phyloP scores from a whole-genome alignment of 2,113 vertebrate genomes.

The Benthochromis sp. region DNA sequence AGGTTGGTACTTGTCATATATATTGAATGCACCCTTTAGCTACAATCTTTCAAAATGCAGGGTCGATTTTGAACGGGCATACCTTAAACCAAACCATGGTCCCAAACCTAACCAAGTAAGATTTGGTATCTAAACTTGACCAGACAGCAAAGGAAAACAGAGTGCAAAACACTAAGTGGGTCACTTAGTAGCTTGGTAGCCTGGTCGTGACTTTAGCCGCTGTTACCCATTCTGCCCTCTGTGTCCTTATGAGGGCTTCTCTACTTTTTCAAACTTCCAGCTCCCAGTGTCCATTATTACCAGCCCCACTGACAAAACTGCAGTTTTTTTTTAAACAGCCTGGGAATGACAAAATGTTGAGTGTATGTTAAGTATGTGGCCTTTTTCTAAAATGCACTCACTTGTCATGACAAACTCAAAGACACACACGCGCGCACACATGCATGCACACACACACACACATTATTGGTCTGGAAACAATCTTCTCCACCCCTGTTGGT shows the following conservation, averaged over 20 bases:
- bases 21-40: not conserved
- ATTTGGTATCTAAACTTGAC: not conserved
- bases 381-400: not conserved
- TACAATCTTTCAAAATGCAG: not conserved
- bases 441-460: not conserved
- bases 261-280: not conserved
- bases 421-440: not conserved
- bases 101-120: not conserved
- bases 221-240: not conserved
- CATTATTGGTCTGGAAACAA: constrained; percentile 52
- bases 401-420: not conserved
- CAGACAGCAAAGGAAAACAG: not conserved
- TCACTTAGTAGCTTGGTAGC: not conserved
- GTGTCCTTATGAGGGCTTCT: not conserved
- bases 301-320: not conserved
- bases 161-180: not conserved
- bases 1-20: not conserved
- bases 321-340: not conserved
- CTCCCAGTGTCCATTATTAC: not conserved
- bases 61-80: not conserved
- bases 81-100: not conserved
- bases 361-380: not conserved
- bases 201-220: not conserved
- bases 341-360: not conserved
- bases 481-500: constrained; percentile 53